A percentile compares a stretch with the other conserved stretches of the same genome.
These are phyloP conservation scores for Antheraea yamamai DNA, from an alignment of 2,888 invertebrate species.

Conservation along the genomic window DNA sequence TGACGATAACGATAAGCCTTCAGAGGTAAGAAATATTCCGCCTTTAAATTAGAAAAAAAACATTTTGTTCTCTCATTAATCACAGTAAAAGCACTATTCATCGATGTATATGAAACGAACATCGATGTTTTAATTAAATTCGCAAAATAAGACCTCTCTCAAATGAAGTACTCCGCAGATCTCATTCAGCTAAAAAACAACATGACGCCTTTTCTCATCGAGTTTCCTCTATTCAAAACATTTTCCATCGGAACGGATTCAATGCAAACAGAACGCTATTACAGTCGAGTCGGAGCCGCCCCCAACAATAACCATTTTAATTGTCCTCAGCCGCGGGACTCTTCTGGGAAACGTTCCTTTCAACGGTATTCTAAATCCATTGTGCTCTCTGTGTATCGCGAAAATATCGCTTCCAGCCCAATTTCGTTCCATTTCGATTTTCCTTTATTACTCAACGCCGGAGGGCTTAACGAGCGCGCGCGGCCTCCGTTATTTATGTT, in stretches of 20 bases:
- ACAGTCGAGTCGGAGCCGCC: constrained; percentile 52
- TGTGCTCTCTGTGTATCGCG: constrained; percentile 71
- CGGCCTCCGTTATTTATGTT: constrained; percentile 79
- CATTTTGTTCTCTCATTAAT: constrained; percentile 50
- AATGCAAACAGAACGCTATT: constrained; percentile 68
- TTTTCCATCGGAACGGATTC: constrained; percentile 65
- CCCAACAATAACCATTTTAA: constrained; percentile 75
- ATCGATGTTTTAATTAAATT: constrained; percentile 66
- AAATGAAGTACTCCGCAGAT: constrained; percentile 62
- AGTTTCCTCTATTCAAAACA: constrained; percentile 66
- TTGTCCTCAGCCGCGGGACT: constrained; percentile 67
- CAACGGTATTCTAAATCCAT: constrained; percentile 74
- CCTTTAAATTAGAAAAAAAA: constrained; percentile 43
- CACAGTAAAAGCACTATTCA: constrained; percentile 42
- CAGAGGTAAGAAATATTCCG: constrained; percentile 68
- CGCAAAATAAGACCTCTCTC: constrained; percentile 61
- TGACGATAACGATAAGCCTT: constrained; percentile 77
- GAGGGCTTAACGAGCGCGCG: constrained; percentile 80
- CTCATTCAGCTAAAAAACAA: constrained; percentile 64
- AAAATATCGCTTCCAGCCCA: constrained; percentile 79
- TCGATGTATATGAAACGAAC: constrained; percentile 45
- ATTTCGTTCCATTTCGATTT: constrained; percentile 82
- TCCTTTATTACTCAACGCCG: constrained; percentile 81
- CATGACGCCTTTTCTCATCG: constrained; percentile 58
- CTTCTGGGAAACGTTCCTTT: constrained; percentile 64